These are phyloP conservation scores for Catocala sponsa DNA, from an alignment of 2,888 invertebrate species.

Conservation along the genomic window DNA sequence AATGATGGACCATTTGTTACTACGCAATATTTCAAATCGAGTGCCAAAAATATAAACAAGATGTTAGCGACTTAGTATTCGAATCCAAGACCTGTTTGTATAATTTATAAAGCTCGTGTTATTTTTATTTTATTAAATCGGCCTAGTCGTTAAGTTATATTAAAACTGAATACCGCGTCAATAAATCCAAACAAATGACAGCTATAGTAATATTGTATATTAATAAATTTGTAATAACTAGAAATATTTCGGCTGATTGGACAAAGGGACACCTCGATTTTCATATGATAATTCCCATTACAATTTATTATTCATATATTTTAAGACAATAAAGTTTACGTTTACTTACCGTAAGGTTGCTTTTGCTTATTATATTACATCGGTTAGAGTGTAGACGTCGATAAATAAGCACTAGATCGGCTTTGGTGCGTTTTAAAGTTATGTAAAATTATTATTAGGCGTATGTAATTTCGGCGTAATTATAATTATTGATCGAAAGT, in stretches of 20 bases:
- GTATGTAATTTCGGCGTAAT: conserved; percentile 35
- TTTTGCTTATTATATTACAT: conserved; percentile 28
- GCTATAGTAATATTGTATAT: not conserved
- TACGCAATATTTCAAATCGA: conserved; percentile 21
- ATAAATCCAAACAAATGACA: conserved; percentile 14
- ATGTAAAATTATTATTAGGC: conserved; percentile 26
- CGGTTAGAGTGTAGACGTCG: conserved; percentile 14
- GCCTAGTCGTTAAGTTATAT: conserved; percentile 28
- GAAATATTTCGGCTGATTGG: conserved; percentile 27
- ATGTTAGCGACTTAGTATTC: conserved; percentile 29
- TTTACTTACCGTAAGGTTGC: conserved; percentile 31
- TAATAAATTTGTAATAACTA: conserved; percentile 3
- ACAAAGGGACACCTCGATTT: conserved; percentile 53
- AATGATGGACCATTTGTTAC: conserved; percentile 22
- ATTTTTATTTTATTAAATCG: conserved; percentile 31
- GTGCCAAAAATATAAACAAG: conserved; percentile 40
- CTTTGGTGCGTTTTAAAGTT: conserved; percentile 38
- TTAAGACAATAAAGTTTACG: conserved; percentile 46
- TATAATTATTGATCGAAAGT: conserved; percentile 45
- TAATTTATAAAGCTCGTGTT: conserved; percentile 1
- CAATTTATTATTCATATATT: conserved; percentile 37
- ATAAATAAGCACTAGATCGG: conserved; percentile 23
- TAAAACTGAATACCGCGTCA: too few relatives aligned
- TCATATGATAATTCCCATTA: conserved; percentile 28
- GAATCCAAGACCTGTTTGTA: conserved; percentile 5